Base-by-base conservation (phyloP, 2,797 vertebrate genomes). In the Astyanax mexicanus region DNA sequence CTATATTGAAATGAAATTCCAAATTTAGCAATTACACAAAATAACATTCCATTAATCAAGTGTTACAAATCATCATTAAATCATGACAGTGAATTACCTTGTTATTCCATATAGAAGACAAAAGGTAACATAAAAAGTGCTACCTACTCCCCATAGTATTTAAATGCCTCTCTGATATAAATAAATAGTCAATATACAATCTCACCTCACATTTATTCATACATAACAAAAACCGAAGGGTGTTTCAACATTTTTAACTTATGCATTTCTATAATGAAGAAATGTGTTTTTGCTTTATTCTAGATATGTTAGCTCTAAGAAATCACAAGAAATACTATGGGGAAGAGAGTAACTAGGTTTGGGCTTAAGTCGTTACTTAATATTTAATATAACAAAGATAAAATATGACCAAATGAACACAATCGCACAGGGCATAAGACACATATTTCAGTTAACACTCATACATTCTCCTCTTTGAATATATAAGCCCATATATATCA, bases 401-500 rank as follows among this genome's bases (percentile, higher is more conserved):
- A 83, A 83, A 75, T 81, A 74, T 75, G 76, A 75, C 79, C 67
- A 83, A 78, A 81, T 81, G 72, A 77, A 81, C 77, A 81, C 81
- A 81, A 75, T 78, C 79, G 49, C 75, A 83, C 80, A 80, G 72
- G 75, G 78, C 77, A 83, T 80, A 78, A 75, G 69, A 83, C 79
- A 78, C 62, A 75, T 55, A 85, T 54, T 52, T 85, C 72, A 74
- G 51, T 35, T 75, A 79, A 79, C 75, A 79, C 77, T 83, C 83
- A 84, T 82, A 82, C 83, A 82, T 75, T 84, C 79, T 66, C 37
- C 58, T 77, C 69, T 76, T 81, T 74, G 67, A 82, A 80, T 84
- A 80, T 81, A 83, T 85, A 83, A 70, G 71, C 78, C 77, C 79
- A 79, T 81, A 78, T 81, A 81, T 81, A 84, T 74, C 78, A 82